Percentiles rank a stretch among this genome's conserved stretches.
These are phyloP conservation scores for Drosophila arawakana DNA, from an alignment of 1,140 invertebrate species.

Conservation along the genomic window DNA sequence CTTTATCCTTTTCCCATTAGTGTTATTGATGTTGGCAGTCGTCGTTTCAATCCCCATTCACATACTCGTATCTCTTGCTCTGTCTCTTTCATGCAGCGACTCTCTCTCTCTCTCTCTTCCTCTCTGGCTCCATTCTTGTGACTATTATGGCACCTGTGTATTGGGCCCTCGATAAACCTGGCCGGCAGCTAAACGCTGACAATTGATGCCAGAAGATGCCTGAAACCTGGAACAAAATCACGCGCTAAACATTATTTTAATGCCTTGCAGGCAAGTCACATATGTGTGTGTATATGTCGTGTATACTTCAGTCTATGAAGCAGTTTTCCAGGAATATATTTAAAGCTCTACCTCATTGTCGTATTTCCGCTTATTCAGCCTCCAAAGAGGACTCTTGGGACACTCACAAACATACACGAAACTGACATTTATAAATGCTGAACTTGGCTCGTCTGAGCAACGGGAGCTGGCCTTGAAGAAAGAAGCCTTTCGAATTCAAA, in stretches of 20 bases:
- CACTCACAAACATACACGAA: too few relatives aligned
- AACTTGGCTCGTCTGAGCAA: conserved; percentile 27
- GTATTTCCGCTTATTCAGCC: conserved; percentile 41
- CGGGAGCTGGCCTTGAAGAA: conserved; percentile 54
- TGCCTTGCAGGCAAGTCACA: conserved; percentile 61
- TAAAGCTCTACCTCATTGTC: conserved; percentile 62
- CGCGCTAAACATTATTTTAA: conserved; percentile 81
- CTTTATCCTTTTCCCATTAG: conserved; percentile 84
- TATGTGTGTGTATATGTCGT: conserved; percentile 22
- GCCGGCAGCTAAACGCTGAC: conserved; percentile 69
- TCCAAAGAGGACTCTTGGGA: conserved; percentile 42
- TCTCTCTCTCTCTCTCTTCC: conserved; percentile 7
- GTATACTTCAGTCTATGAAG: conserved; percentile 22
- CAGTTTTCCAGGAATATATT: conserved; percentile 55
- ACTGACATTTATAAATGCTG: conserved; percentile 53
- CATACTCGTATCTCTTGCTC: conserved; percentile 23
- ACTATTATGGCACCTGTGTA: conserved; percentile 33
- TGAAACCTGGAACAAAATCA: conserved; percentile 58
- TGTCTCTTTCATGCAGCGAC: too few relatives aligned
- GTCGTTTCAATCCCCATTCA: conserved; percentile 29
- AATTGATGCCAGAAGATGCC: conserved; percentile 71
- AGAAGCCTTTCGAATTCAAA: conserved; percentile 38
- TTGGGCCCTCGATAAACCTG: conserved; percentile 62
- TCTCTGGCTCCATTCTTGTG: not conserved
- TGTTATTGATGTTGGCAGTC: conserved; percentile 81